A percentile compares a stretch with the other conserved stretches of the same genome.
phyloP scores from a whole-genome alignment of 2,888 invertebrate species.

The Monoplex corrugatus region DNA sequence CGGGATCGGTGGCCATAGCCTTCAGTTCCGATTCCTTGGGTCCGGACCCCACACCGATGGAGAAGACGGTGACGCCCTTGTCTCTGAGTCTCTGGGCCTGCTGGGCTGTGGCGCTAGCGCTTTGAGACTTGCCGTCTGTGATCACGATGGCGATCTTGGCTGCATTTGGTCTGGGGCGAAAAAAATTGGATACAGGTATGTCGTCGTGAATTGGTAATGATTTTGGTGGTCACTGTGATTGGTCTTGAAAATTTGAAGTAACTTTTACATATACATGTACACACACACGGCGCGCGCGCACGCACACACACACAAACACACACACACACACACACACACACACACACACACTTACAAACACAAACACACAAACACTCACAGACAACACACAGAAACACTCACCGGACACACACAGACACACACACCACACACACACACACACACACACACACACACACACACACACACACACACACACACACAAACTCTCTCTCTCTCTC shows the following conservation, averaged over 20 bases:
- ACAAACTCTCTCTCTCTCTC: too few species aligned
- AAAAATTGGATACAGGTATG: too few species aligned
- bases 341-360: background rate
- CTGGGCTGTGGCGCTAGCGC: conserved; percentile 64
- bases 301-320: background rate
- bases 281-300: too few species aligned
- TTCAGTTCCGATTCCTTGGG: conserved; percentile 67
- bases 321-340: background rate
- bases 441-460: background rate
- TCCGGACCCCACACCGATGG: conserved; percentile 71
- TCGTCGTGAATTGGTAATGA: too few species aligned
- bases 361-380: too few species aligned
- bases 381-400: too few species aligned
- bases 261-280: too few species aligned
- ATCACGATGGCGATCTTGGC: conserved; percentile 58
- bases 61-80: conserved; percentile 70
- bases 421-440: background rate
- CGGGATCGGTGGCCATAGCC: conserved; percentile 73
- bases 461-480: background rate
- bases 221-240: too few species aligned
- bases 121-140: conserved; percentile 66
- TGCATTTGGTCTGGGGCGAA: conserved; percentile 47
- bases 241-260: too few species aligned
- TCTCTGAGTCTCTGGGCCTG: conserved; percentile 65
- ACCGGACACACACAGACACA: background rate